These are phyloP conservation scores for Triplophysa bombifrons DNA, from an alignment of 2,797 vertebrate genomes.

Conservation along the genomic window DNA sequence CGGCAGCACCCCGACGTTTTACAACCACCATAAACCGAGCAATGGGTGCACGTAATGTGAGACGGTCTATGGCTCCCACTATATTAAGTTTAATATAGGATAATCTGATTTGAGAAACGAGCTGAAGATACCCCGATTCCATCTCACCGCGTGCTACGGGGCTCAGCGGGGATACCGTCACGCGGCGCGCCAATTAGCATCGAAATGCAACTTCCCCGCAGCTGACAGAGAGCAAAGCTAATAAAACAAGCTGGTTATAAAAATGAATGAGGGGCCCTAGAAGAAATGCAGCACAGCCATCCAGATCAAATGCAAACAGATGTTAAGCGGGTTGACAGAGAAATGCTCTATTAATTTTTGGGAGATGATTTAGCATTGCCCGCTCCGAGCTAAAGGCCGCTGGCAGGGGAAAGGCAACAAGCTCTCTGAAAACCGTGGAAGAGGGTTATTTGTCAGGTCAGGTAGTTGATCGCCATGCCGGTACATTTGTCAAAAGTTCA, in stretches of 20 bases:
- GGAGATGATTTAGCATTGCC: conserved; percentile 51
- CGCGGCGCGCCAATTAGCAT: conserved; percentile 49
- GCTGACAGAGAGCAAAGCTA: conserved; percentile 46
- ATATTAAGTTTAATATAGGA: conserved; percentile 34
- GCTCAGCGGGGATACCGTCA: conserved; percentile 21
- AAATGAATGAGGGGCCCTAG: conserved; percentile 51
- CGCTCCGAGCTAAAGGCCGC: conserved; percentile 24
- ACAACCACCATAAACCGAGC: background rate
- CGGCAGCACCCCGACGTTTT: background rate
- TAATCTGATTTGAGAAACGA: conserved; percentile 37
- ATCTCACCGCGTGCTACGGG: background rate
- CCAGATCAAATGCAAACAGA: conserved; percentile 49
- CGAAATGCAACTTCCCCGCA: conserved; percentile 41
- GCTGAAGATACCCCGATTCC: background rate
- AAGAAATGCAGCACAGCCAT: conserved; percentile 19
- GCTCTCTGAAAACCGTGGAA: conserved; percentile 21
- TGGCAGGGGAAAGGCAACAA: conserved; percentile 14
- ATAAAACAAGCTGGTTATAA: conserved; percentile 56
- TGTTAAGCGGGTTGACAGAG: conserved; percentile 47
- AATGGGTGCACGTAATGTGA: conserved; percentile 12
- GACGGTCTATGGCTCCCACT: background rate
- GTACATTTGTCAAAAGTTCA: conserved; percentile 32
- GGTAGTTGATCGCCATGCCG: conserved; percentile 24
- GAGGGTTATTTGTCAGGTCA: conserved; percentile 38
- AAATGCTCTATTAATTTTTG: conserved; percentile 52